Evolutionary conservation across 2,888 invertebrate species (phyloP).

Genomic region (Deilephila elpenor): DNA sequence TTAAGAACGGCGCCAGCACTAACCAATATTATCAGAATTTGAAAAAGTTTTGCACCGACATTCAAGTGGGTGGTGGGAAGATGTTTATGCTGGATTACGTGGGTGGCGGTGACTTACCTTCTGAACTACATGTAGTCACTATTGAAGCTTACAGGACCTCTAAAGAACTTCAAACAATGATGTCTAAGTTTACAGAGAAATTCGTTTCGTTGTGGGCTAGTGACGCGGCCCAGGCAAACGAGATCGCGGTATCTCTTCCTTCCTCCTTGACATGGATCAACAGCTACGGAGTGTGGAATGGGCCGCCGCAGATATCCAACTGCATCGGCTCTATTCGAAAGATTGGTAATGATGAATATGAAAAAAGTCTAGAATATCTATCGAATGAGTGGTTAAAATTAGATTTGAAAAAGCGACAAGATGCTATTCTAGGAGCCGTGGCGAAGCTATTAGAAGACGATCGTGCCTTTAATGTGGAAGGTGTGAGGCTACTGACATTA

Average conservation of each 20-base stretch:
- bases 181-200: constrained; percentile 40
- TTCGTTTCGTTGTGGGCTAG: constrained; percentile 63
- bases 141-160: constrained; percentile 64
- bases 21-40: constrained; percentile 15
- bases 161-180: constrained; percentile 58
- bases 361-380: not conserved
- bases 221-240: constrained; percentile 57
- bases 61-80: constrained; percentile 29
- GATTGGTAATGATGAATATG: not conserved
- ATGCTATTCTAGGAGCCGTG: constrained; percentile 34
- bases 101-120: constrained; percentile 8
- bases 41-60: constrained; percentile 36
- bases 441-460: not conserved
- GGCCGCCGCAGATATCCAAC: constrained; percentile 44
- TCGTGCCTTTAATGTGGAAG: not conserved
- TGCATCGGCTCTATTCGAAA: constrained; percentile 33
- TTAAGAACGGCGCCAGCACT: constrained; percentile 8
- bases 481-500: not conserved
- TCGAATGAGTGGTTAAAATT: not conserved
- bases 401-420: not conserved
- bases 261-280: constrained; percentile 62
- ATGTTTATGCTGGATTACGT: constrained; percentile 48
- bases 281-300: constrained; percentile 52
- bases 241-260: constrained; percentile 49
- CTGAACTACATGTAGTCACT: constrained; percentile 29